Evolutionary conservation across 1,140 invertebrate genomes (phyloP).

Genomic region (Cyclargus thomasi): DNA sequence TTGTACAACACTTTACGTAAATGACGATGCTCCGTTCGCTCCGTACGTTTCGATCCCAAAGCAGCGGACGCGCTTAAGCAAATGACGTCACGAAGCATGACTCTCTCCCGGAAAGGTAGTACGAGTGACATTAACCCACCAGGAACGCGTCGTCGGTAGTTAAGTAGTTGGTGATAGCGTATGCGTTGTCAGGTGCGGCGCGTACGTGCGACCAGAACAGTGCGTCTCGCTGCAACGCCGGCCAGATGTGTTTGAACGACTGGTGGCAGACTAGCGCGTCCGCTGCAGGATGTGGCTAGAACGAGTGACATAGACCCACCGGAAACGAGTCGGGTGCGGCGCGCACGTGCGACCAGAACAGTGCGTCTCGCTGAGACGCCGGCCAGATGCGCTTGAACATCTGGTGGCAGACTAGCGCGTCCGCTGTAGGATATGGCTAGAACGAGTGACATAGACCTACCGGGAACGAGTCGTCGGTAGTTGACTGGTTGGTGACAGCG

Average conservation of each 20-base stretch:
- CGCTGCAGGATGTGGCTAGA: too few relatives aligned
- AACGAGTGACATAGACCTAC: too few relatives aligned
- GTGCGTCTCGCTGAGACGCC: slow-evolving; percentile 97
- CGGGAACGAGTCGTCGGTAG: slow-evolving; percentile 84
- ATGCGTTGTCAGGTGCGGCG: slow-evolving; percentile 81
- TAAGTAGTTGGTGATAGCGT: slow-evolving; percentile 93
- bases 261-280: slow-evolving; percentile 94
- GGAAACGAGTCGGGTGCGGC: slow-evolving; percentile 83
- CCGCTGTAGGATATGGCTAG: too few relatives aligned
- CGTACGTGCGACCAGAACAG: slow-evolving; percentile 99
- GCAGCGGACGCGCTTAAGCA: slow-evolving; percentile 99
- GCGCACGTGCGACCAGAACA: slow-evolving; percentile 99
- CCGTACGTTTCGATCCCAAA: too few relatives aligned
- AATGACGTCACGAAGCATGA: slow-evolving; percentile 96
- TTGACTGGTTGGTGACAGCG: slow-evolving; percentile 93
- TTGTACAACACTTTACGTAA: too few relatives aligned
- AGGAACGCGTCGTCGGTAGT: slow-evolving; percentile 86
- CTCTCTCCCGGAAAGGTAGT: too few relatives aligned
- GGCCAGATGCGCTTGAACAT: slow-evolving; percentile 99
- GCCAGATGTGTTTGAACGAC: slow-evolving; percentile 99
- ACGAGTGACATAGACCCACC: too few relatives aligned
- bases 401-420: slow-evolving; percentile 94
- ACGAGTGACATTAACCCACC: too few relatives aligned
- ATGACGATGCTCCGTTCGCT: too few relatives aligned
- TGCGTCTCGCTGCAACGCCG: slow-evolving; percentile 97